A percentile compares a stretch with the other conserved stretches of the same genome.
phyloP scores from a whole-genome alignment of 2,888 invertebrate genomes.

The Hyles lineata region DNA sequence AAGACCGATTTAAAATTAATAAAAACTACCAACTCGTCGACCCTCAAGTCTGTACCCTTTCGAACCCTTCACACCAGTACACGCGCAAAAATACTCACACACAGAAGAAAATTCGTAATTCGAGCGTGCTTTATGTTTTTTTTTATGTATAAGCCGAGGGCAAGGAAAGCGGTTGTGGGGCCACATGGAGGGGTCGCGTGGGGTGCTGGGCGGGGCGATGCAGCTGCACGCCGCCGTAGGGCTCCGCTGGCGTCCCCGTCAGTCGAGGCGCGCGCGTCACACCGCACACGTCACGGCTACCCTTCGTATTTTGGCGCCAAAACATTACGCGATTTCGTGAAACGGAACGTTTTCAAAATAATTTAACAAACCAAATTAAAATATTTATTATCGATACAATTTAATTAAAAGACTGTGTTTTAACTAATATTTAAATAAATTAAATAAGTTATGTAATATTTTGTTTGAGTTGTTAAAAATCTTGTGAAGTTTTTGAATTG shows the following conservation, averaged over 20 bases:
- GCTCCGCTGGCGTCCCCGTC: slow-evolving; percentile 62
- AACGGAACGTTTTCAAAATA: slow-evolving; percentile 38
- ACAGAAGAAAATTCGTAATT: slow-evolving; percentile 57
- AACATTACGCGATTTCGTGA: slow-evolving; percentile 46
- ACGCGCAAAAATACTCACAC: slow-evolving; percentile 41
- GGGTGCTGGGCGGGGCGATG: slow-evolving; percentile 80
- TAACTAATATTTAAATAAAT: not conserved
- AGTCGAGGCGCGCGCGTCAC: slow-evolving; percentile 76
- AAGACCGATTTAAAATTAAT: slow-evolving; percentile 59
- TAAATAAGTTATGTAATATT: slow-evolving; percentile 41
- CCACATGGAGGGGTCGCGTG: slow-evolving; percentile 72
- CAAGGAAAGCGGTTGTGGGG: slow-evolving; percentile 70
- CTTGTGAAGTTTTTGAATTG: slow-evolving; percentile 70
- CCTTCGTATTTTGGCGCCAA: slow-evolving; percentile 50
- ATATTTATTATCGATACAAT: slow-evolving; percentile 11
- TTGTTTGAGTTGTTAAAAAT: slow-evolving; percentile 44
- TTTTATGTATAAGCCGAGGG: slow-evolving; percentile 71
- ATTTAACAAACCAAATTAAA: slow-evolving; percentile 32
- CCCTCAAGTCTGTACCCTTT: slow-evolving; percentile 61
- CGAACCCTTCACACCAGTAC: slow-evolving; percentile 60
- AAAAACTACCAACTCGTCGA: slow-evolving; percentile 55
- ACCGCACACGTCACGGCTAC: slow-evolving; percentile 69
- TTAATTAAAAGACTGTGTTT: slow-evolving; percentile 23
- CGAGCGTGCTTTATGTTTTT: slow-evolving; percentile 46
- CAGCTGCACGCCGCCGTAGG: slow-evolving; percentile 72